Conservation (phyloP, 2,113 vertebrate species). For the Syrrhaptes paradoxus region DNA sequence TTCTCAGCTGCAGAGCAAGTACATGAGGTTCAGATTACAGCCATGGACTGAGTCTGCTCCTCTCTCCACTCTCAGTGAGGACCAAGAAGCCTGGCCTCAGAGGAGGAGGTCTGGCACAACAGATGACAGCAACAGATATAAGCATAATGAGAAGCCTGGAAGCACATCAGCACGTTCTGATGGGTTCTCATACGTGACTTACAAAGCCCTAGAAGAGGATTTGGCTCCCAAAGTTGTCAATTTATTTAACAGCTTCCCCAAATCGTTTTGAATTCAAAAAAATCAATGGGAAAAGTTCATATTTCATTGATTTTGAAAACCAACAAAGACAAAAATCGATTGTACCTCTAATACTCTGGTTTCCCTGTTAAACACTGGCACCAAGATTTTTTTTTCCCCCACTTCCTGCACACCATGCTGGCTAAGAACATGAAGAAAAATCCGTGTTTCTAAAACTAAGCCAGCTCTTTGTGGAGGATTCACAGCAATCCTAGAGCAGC, state of each 20-base stretch:
- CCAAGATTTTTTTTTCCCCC: not conserved
- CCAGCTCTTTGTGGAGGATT: not conserved
- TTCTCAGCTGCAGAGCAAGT: not conserved
- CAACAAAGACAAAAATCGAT: slow-evolving; percentile 37
- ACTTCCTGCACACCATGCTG: not conserved
- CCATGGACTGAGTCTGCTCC: not conserved
- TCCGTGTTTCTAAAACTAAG: not conserved
- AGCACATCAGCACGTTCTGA: not conserved
- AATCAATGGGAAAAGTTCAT: slow-evolving; percentile 23
- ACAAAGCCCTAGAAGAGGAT: not conserved
- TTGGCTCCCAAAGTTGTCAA: not conserved
- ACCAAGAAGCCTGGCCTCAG: not conserved
- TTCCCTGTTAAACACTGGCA: slow-evolving; percentile 4
- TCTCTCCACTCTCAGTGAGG: not conserved
- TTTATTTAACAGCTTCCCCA: slow-evolving; percentile 39
- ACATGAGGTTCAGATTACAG: not conserved
- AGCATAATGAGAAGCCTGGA: not conserved
- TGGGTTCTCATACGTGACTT: not conserved
- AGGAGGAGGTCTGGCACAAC: not conserved
- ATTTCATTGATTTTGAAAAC: slow-evolving; percentile 40
- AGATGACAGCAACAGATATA: not conserved
- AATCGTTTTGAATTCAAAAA: slow-evolving; percentile 20
- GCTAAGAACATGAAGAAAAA: not conserved
- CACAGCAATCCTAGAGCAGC: not conserved
- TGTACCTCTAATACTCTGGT: not conserved